Base-by-base conservation (phyloP, 2,888 invertebrate species). In the Junonia oenone region DNA sequence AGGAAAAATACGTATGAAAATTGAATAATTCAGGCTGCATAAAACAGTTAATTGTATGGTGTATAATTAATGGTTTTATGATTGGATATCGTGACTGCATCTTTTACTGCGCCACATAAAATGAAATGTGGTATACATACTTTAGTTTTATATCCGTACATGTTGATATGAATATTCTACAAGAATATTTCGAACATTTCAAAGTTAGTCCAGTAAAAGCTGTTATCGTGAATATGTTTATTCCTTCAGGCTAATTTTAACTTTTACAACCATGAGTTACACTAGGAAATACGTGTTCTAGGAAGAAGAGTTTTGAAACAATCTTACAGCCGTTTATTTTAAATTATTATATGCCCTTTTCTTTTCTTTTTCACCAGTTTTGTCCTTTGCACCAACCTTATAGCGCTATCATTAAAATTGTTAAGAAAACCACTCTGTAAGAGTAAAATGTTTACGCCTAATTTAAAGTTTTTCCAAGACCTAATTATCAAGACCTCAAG, bases 251-350 rank as follows among this genome's bases (percentile, higher is more conserved):
- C 31, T 53, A 47, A 53, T 47, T 47, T 53, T 53, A 53, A 40
- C 47, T 53, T 53, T 52, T 40, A 47, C 31, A 40, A 40, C 40
- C 43, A n/a, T 33, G 43, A 26, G 22, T 43, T 43, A 6, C 22
- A 53, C 50, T 40, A 51, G 50, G 55, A 51, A 51, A 29, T 51
- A 31, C 22, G 5, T 14, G 37, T 31, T 46, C 45, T 38, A 55
- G 51, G 55, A 55, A 55, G 48, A 49, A 45, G 15, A 15, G 31
- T 40, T 51, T 33, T 38, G n/a, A 38, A 50, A 50, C 31, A 27
- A 27, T 40, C 27, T 38, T 33, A 22, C 29, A 40, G 31, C 31
- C 5, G 14, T 19, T 13, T 31, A 40, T 11, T 40, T 1, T 40
- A 40, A 40, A 9, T 40, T 9, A 6, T 17, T 40, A 40, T 17